These are phyloP conservation scores for Apogon hyalosoma DNA, from an alignment of 2,797 vertebrate species.

Conservation along the genomic window DNA sequence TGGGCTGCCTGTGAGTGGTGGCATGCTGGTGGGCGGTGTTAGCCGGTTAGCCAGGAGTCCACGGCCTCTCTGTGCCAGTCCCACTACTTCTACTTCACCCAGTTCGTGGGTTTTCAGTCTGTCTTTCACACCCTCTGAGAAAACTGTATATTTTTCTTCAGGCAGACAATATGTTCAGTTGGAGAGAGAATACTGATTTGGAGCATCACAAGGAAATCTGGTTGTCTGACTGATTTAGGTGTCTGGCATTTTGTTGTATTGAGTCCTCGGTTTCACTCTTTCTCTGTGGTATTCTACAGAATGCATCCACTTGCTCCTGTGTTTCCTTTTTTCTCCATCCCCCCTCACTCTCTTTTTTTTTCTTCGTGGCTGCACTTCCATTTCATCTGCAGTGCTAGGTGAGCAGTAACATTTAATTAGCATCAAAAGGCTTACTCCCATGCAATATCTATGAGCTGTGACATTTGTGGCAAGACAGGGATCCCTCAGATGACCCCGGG, in stretches of 20 bases:
- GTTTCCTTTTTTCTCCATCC: background rate
- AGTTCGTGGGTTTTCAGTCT: slow-evolving; percentile 1
- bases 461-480: slow-evolving; percentile 68
- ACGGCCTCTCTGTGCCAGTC: slow-evolving; percentile 14
- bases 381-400: slow-evolving; percentile 36
- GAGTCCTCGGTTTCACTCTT: background rate
- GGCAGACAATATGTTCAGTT: slow-evolving; percentile 18
- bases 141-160: slow-evolving; percentile 34
- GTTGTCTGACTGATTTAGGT: slow-evolving; percentile 19
- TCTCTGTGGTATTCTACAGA: slow-evolving; percentile 1
- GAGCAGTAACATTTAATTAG: slow-evolving; percentile 73
- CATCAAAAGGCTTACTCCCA: slow-evolving; percentile 64
- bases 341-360: background rate
- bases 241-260: slow-evolving; percentile 16
- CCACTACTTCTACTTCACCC: slow-evolving; percentile 4
- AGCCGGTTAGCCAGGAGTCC: slow-evolving; percentile 18
- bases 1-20: slow-evolving; percentile 15
- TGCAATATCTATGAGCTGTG: slow-evolving; percentile 73
- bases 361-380: slow-evolving; percentile 23
- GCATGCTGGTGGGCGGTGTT: slow-evolving; percentile 27
- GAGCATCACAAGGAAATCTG: slow-evolving; percentile 19
- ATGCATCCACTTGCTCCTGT: background rate
- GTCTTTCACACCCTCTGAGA: slow-evolving; percentile 14
- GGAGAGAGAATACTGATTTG: slow-evolving; percentile 30
- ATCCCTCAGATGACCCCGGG: slow-evolving; percentile 59